phyloP scores from a whole-genome alignment of 2,797 vertebrate genomes.

The Poecile montanus region DNA sequence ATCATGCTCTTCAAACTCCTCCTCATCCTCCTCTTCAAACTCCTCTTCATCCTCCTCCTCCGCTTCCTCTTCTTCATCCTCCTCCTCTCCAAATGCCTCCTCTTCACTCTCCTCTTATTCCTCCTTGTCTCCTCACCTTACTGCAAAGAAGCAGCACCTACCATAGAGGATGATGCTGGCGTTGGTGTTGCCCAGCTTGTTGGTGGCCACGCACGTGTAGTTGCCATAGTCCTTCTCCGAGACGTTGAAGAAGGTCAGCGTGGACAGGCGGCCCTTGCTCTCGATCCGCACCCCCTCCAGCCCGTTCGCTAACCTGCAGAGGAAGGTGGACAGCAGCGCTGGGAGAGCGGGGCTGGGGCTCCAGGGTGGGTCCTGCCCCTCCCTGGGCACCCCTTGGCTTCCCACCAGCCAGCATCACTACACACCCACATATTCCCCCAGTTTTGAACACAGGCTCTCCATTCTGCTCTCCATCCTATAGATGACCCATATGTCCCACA shows the following conservation, averaged over 20 bases:
- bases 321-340: fast-evolving
- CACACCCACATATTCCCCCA: fast-evolving
- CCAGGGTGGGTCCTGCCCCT: fast-evolving
- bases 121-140: background rate
- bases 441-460: background rate
- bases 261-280: conserved; percentile 85
- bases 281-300: conserved; percentile 88
- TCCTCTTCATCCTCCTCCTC: background rate
- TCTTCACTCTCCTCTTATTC: background rate
- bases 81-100: background rate
- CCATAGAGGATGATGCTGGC: conserved; percentile 93
- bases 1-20: background rate
- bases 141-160: conserved; percentile 49
- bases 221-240: conserved; percentile 95
- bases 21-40: background rate
- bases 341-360: background rate
- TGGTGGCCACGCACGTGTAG: conserved; percentile 93
- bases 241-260: conserved; percentile 94
- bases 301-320: conserved; percentile 79
- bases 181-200: conserved; percentile 92
- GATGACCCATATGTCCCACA: fast-evolving
- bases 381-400: background rate
- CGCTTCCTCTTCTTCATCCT: background rate
- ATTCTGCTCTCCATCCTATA: fast-evolving
- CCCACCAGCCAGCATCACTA: background rate